Evolutionary conservation across 2,113 vertebrate genomes (phyloP).

Genomic region (Prochilodus magdalenae): DNA sequence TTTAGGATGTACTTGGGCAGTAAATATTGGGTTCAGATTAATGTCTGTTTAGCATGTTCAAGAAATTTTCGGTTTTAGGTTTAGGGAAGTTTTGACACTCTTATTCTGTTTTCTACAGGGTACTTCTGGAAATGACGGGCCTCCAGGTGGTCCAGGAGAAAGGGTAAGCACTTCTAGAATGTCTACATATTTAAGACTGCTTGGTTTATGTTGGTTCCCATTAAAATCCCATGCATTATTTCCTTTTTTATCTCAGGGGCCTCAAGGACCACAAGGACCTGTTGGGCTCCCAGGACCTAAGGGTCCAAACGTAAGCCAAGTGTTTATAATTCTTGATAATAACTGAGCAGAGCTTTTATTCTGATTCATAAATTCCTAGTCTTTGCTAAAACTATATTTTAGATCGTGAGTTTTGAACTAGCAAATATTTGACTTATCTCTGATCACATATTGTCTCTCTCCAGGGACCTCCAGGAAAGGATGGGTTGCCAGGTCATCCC

Average conservation of each 20-base stretch:
- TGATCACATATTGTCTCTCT: conserved; percentile 56
- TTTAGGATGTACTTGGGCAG: not conserved
- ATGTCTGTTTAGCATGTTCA: no score
- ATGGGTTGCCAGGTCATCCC: conserved; percentile 95
- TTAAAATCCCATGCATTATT: not conserved
- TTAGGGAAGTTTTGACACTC: no score
- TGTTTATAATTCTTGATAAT: not conserved
- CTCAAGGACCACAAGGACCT: conserved; percentile 95
- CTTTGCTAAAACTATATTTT: no score
- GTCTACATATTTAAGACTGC: not conserved
- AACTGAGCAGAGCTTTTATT: no score
- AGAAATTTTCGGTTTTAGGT: no score
- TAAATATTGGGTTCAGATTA: no score
- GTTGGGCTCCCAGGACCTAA: conserved; percentile 95
- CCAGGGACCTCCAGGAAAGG: conserved; percentile 95
- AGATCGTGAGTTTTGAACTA: no score
- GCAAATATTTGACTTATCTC: no score
- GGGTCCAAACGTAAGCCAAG: conserved; percentile 90
- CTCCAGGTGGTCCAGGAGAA: conserved; percentile 92
- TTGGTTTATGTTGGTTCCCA: not conserved
- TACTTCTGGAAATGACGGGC: conserved; percentile 92
- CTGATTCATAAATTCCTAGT: no score
- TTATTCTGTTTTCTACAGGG: conserved; percentile 79
- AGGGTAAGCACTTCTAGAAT: conserved; percentile 79
- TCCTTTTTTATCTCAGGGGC: conserved; percentile 79